Conservation (phyloP, 2,888 invertebrate species). For the Peribatodes rhomboidaria region DNA sequence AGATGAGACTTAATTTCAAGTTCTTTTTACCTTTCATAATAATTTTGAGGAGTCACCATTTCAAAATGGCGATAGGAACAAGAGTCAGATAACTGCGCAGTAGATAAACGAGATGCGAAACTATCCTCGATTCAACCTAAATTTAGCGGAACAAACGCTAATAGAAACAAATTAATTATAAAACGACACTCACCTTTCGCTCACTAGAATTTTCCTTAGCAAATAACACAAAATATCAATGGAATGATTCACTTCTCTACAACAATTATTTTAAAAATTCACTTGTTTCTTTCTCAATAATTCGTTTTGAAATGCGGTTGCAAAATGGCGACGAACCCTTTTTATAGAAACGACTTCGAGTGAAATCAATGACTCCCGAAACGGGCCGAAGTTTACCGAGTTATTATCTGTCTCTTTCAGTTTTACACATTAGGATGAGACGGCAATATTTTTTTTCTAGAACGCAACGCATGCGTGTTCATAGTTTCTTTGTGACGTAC, state of each 20-base stretch:
- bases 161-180: background rate
- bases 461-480: conserved; percentile 38
- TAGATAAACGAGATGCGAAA: background rate
- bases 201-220: conserved; percentile 46
- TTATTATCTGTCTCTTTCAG: conserved; percentile 31
- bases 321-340: conserved; percentile 43
- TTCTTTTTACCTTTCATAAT: too few relatives aligned
- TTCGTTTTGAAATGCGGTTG: conserved; percentile 42
- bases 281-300: conserved; percentile 49
- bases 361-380: conserved; percentile 44
- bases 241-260: conserved; percentile 42
- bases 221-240: conserved; percentile 34
- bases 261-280: conserved; percentile 48
- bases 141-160: background rate
- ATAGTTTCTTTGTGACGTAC: conserved; percentile 37
- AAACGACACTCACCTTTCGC: conserved; percentile 36
- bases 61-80: conserved; percentile 33
- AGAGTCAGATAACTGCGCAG: conserved; percentile 15
- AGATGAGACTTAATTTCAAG: too few relatives aligned
- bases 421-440: conserved; percentile 23
- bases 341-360: conserved; percentile 43
- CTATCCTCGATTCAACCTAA: background rate
- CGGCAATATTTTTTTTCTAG: conserved; percentile 37
- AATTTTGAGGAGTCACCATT: background rate
- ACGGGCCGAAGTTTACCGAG: conserved; percentile 37